Conservation (phyloP, 2,113 vertebrate species). For the Mugil cephalus region DNA sequence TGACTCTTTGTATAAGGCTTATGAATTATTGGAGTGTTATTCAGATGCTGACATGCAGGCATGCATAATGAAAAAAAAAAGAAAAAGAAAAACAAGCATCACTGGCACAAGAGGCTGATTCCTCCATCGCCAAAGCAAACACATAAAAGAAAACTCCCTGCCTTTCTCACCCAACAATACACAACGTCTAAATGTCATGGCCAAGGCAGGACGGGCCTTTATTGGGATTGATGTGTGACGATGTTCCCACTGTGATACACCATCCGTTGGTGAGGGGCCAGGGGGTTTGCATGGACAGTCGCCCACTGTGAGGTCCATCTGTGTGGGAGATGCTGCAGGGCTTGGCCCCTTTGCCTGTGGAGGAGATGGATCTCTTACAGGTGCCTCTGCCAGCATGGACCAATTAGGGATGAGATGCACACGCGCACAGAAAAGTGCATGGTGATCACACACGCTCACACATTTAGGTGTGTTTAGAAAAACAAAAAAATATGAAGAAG, state of each 20-base stretch:
- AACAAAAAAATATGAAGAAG: background rate
- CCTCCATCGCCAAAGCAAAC: constrained; percentile 41
- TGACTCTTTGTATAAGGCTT: background rate
- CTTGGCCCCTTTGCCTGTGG: constrained; percentile 60
- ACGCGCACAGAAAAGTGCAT: constrained; percentile 16
- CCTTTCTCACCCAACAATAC: constrained; percentile 35
- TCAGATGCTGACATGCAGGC: background rate
- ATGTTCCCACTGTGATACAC: constrained; percentile 64
- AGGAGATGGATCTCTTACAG: constrained; percentile 72
- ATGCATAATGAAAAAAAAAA: background rate
- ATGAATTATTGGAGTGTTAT: constrained; percentile 18
- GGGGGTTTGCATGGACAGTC: constrained; percentile 53
- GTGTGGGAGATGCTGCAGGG: constrained; percentile 62
- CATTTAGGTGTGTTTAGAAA: too few relatives aligned
- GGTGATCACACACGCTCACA: background rate
- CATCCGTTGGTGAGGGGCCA: constrained; percentile 59
- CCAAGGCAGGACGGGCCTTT: constrained; percentile 49
- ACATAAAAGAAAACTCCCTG: constrained; percentile 29
- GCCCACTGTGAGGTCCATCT: constrained; percentile 75
- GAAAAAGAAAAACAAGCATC: background rate
- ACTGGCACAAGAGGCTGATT: constrained; percentile 19
- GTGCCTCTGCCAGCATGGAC: constrained; percentile 67
- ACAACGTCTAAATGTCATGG: constrained; percentile 64
- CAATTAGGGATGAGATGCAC: constrained; percentile 68
- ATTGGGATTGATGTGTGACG: constrained; percentile 67